A percentile compares a stretch with the other conserved stretches of the same genome.
These are phyloP conservation scores for Cotesia congregata DNA, from an alignment of 2,888 invertebrate species.

Conservation along the genomic window DNA sequence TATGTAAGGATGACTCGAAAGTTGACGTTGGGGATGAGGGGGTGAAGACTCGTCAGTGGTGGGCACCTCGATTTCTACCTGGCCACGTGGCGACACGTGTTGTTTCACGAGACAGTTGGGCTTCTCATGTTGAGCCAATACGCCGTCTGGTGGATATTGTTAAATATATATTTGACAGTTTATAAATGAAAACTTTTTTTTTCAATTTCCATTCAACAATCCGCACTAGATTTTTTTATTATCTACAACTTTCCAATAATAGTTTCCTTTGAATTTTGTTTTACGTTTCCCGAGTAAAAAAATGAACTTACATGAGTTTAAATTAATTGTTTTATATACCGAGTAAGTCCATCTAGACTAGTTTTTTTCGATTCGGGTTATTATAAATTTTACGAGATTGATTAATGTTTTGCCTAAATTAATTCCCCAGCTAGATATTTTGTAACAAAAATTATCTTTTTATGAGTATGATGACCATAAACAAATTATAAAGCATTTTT, in stretches of 20 bases:
- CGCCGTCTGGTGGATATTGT: constrained; percentile 51
- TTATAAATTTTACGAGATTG: no score
- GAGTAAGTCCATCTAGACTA: no score
- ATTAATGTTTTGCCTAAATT: no score
- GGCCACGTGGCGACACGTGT: constrained; percentile 62
- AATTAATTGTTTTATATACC: no score
- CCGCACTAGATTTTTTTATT: constrained; percentile 14
- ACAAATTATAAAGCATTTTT: neutral
- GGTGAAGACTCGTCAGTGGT: constrained; percentile 52
- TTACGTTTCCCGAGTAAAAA: neutral
- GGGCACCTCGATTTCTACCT: constrained; percentile 55
- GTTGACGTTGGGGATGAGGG: constrained; percentile 37
- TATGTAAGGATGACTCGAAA: constrained; percentile 33
- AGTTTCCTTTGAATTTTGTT: neutral
- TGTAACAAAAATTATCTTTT: no score
- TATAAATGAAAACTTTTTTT: neutral
- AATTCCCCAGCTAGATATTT: no score
- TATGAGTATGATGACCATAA: neutral
- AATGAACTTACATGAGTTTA: no score
- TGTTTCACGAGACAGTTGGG: constrained; percentile 50
- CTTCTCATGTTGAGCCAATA: constrained; percentile 46
- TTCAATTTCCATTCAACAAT: neutral
- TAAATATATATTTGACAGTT: constrained; percentile 36
- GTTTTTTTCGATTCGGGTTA: no score
- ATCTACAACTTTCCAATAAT: neutral